Base-by-base conservation (phyloP, 2,113 vertebrate genomes). In the Xyliphius kryptos region DNA sequence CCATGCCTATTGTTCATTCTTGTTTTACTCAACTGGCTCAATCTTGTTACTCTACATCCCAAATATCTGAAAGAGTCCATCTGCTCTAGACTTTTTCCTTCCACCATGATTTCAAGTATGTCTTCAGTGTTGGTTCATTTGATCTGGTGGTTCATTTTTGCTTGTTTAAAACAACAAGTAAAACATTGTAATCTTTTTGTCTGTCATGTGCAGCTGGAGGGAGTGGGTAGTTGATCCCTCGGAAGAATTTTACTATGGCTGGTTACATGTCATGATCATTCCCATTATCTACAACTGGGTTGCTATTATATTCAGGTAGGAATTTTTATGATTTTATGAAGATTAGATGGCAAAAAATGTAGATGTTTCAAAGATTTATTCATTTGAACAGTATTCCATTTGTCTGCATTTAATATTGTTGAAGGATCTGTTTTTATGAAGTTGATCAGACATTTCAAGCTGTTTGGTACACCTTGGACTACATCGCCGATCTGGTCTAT, bases 231-330 rank as follows among this genome's bases (percentile, higher is more conserved):
- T 94, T 46, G 91, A 97, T 76, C 94, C 95, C 0, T 86, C 92
- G 0, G 90, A 90, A 0, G 85, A 88, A 10, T 83, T 84, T 74
- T 93, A 94, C 70, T 92, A 91, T 43, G 17, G 80, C 15, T 97
- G 95, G 94, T 79, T 95, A 20, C 87, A 89, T 68, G 51, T 88
- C 1, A 92, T 93, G 90, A 83, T 80, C 47, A 67, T 88, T 6
- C 92, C 92, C 19, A 61, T 97, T 36, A 75, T 92, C 63, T 97
- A 96, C 82, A 96, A 96, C 79, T 89, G 88, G 83, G 83, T 92
- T 16, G 77, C 92, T 67, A 76, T 93, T 32, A 83, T 97, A 72
- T 84, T 90, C 80, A 92, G 94, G 95, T 97, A 74, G 2, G 55
- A 44, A 1, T 19, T 58, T 22, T 47, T 46, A 21, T 14, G 15